Evolutionary conservation across 2,888 invertebrate genomes (phyloP).

Genomic region (Acleris cristana): DNA sequence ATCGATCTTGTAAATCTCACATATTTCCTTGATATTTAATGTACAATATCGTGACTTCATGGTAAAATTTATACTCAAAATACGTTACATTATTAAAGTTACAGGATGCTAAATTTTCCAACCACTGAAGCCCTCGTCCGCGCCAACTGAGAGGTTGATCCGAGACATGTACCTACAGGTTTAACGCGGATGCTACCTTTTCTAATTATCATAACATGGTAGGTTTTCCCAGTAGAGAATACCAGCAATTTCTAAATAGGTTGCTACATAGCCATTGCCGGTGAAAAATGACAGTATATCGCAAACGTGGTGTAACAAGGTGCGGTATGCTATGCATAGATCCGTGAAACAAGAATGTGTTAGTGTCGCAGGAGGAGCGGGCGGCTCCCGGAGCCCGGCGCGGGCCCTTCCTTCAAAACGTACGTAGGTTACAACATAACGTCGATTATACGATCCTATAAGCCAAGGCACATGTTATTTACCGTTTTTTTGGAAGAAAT

Average conservation of each 20-base stretch:
- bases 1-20: no score
- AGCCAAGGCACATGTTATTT: constrained; percentile 82
- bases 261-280: no score
- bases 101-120: no score
- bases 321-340: no score
- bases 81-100: background rate
- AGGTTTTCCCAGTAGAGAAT: constrained; percentile 19
- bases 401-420: constrained; percentile 52
- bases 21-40: no score
- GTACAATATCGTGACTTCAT: no score
- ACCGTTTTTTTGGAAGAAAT: constrained; percentile 73
- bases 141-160: background rate
- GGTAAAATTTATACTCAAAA: no score
- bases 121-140: background rate
- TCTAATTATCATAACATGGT: background rate
- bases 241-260: background rate
- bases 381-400: constrained; percentile 64
- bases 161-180: no score
- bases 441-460: constrained; percentile 71
- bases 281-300: no score
- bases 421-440: constrained; percentile 66
- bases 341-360: constrained; percentile 2
- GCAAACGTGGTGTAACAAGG: no score
- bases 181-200: no score
- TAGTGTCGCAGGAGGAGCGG: constrained; percentile 44